Evolutionary conservation across 2,113 vertebrate species (phyloP).

Genomic region (Ceuthmochares aereus): DNA sequence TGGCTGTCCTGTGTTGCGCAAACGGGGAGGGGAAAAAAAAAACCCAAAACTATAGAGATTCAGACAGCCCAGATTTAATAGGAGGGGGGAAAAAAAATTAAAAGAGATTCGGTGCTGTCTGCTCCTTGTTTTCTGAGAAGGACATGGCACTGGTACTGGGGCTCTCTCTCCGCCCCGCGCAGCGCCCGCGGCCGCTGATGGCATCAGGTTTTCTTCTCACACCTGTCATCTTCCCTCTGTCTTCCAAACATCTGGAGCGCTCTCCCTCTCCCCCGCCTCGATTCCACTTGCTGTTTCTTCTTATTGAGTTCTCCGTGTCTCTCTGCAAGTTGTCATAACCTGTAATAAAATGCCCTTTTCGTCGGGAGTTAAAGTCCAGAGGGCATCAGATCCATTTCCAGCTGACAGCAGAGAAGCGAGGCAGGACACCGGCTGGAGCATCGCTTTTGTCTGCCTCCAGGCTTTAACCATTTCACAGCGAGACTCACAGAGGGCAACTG

Average conservation of each 20-base stretch:
- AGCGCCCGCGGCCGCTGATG: slow-evolving; percentile 15
- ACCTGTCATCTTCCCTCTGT: slow-evolving; percentile 75
- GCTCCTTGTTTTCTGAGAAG: neutral
- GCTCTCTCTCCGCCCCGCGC: neutral
- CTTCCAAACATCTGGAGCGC: slow-evolving; percentile 75
- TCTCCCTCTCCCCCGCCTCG: neutral
- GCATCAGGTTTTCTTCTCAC: slow-evolving; percentile 72
- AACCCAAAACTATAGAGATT: neutral
- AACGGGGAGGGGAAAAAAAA: neutral
- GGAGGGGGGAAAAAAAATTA: too few species aligned
- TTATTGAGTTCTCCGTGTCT: slow-evolving; percentile 73
- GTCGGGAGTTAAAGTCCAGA: slow-evolving; percentile 74
- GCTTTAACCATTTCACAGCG: slow-evolving; percentile 29
- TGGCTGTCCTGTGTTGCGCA: neutral
- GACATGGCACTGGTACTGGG: neutral
- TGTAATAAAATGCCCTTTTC: slow-evolving; percentile 80
- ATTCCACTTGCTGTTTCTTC: slow-evolving; percentile 74
- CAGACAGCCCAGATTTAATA: neutral
- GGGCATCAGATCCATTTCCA: slow-evolving; percentile 82
- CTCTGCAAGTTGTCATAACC: slow-evolving; percentile 82
- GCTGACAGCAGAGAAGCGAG: slow-evolving; percentile 62
- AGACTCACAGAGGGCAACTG: neutral
- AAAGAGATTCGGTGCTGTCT: neutral
- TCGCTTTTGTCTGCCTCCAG: slow-evolving; percentile 12
- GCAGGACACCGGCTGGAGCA: slow-evolving; percentile 9